Conservation (phyloP, 2,113 vertebrate species). For the Callipepla squamata region DNA sequence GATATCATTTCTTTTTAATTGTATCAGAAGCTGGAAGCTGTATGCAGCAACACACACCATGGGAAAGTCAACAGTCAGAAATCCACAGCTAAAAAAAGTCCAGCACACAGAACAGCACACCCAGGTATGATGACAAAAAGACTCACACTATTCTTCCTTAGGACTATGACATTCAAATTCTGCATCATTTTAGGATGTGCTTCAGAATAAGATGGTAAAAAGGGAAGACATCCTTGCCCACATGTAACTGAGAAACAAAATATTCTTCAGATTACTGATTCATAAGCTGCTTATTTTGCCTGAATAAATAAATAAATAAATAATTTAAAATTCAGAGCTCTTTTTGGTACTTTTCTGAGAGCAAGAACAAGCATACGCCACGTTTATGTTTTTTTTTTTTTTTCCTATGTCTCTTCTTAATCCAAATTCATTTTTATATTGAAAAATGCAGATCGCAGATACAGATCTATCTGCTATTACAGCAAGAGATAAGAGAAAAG, state of each 20-base stretch:
- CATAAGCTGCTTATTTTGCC: slow-evolving; percentile 62
- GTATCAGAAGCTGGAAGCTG: slow-evolving; percentile 39
- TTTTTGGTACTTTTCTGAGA: not conserved
- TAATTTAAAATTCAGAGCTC: slow-evolving; percentile 51
- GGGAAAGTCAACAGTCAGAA: slow-evolving; percentile 57
- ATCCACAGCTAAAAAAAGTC: not conserved
- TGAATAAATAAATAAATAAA: not conserved
- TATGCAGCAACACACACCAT: slow-evolving; percentile 58
- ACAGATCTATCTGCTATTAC: not conserved
- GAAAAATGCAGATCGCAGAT: slow-evolving; percentile 13
- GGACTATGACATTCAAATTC: not conserved
- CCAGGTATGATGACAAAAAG: not conserved
- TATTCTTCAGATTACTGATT: slow-evolving; percentile 69
- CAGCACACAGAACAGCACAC: slow-evolving; percentile 9
- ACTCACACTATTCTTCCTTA: not conserved
- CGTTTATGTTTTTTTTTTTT: not conserved
- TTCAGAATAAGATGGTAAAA: slow-evolving; percentile 13
- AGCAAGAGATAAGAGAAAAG: slow-evolving; percentile 36
- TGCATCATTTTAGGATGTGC: slow-evolving; percentile 14
- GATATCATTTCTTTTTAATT: slow-evolving; percentile 58
- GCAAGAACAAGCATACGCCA: not conserved
- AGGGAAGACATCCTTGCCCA: slow-evolving; percentile 34
- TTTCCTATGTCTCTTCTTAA: slow-evolving; percentile 21
- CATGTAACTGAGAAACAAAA: slow-evolving; percentile 61
- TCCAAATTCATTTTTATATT: not conserved